These are phyloP conservation scores for Pyrochroa serraticornis DNA, from an alignment of 2,888 invertebrate species.

Conservation along the genomic window DNA sequence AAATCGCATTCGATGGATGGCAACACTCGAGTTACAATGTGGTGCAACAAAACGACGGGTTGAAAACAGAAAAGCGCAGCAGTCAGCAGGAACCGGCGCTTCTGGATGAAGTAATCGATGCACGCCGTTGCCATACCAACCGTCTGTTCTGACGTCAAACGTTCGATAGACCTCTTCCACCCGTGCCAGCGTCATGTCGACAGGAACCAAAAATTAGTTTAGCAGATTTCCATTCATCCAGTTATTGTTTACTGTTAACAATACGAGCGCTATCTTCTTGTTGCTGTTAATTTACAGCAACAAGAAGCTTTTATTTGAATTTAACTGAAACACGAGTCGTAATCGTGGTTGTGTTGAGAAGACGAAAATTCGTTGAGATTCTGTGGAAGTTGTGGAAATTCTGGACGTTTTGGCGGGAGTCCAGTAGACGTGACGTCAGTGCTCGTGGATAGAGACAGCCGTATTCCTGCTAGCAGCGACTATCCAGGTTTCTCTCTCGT, in stretches of 20 bases:
- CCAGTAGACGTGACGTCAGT: conserved; percentile 36
- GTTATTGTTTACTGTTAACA: too few species aligned
- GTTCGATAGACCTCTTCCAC: conserved; percentile 23
- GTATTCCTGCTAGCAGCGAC: conserved; percentile 19
- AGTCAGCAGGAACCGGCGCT: conserved; percentile 7
- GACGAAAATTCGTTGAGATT: neutral
- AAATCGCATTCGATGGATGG: too few species aligned
- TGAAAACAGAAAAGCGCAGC: conserved; percentile 1
- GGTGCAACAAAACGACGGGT: neutral
- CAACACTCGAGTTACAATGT: neutral
- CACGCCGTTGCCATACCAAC: conserved; percentile 41
- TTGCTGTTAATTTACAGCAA: too few species aligned
- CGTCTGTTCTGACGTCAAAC: conserved; percentile 48
- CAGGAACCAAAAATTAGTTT: too few species aligned
- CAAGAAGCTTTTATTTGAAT: too few species aligned
- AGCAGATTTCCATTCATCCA: too few species aligned
- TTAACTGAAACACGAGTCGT: neutral
- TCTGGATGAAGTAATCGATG: conserved; percentile 33
- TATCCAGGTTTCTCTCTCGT: conserved; percentile 16
- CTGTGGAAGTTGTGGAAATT: neutral
- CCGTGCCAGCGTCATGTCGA: too few species aligned
- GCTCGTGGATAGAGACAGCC: conserved; percentile 29
- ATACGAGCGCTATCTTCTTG: too few species aligned
- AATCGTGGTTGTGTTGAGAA: neutral
- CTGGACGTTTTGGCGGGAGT: conserved; percentile 32